These are phyloP conservation scores for Callipepla squamata DNA, from an alignment of 2,113 vertebrate species.

Conservation along the genomic window DNA sequence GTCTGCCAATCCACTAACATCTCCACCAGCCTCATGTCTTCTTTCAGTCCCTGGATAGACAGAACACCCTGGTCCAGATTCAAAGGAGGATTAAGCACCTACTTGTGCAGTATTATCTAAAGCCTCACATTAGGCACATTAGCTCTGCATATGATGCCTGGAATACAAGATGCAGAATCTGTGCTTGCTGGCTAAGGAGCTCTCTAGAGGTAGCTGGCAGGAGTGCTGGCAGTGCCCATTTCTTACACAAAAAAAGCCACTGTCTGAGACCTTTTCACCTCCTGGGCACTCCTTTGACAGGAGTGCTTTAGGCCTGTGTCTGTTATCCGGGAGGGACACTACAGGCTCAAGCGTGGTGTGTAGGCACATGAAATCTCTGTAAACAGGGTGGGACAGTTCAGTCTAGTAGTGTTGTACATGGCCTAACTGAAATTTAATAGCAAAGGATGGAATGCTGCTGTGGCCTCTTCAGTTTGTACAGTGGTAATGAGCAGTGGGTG, in stretches of 20 bases:
- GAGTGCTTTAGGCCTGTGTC: background rate
- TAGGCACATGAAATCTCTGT: background rate
- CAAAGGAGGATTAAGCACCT: constrained; percentile 67
- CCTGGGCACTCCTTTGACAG: background rate
- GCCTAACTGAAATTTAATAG: background rate
- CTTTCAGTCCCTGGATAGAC: constrained; percentile 43
- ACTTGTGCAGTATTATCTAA: constrained; percentile 62
- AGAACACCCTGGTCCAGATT: constrained; percentile 50
- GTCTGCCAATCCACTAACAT: constrained; percentile 19
- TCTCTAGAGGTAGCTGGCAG: background rate
- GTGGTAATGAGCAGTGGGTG: background rate
- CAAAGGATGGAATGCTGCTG: background rate
- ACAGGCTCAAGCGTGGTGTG: background rate
- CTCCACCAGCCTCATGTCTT: background rate
- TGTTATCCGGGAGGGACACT: background rate
- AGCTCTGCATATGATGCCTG: constrained; percentile 37
- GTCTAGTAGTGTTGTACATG: background rate
- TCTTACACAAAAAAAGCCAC: rapidly evolving
- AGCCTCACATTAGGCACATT: constrained; percentile 63
- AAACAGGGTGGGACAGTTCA: background rate
- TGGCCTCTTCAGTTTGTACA: rapidly evolving
- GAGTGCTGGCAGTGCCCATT: background rate
- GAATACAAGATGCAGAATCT: background rate
- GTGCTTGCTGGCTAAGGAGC: background rate
- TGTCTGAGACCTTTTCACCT: background rate